A percentile compares a stretch with the other conserved stretches of the same genome.
phyloP scores from a whole-genome alignment of 2,888 invertebrate species.

The Xestia xanthographa region DNA sequence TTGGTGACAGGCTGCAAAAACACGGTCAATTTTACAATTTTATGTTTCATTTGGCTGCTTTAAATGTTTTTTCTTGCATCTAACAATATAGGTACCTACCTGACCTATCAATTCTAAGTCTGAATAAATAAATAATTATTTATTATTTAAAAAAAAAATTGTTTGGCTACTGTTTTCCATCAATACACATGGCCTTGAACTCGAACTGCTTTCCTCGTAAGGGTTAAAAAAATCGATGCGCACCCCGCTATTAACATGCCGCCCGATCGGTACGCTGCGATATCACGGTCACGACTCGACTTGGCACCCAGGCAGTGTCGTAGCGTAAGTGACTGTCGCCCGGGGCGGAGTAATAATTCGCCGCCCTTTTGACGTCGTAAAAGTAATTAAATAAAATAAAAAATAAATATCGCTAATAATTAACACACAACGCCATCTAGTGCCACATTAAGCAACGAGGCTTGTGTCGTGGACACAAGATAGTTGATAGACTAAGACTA shows the following conservation, averaged over 20 bases:
- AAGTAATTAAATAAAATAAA: too few relatives aligned
- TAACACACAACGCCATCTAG: too few relatives aligned
- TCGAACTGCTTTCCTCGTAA: not conserved
- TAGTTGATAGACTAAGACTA: too few relatives aligned
- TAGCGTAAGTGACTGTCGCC: too few relatives aligned
- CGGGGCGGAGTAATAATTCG: too few relatives aligned
- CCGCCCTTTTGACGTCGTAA: too few relatives aligned
- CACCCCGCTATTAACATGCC: not conserved
- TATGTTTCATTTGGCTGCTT: not conserved
- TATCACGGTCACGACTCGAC: not conserved
- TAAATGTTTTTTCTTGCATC: not conserved
- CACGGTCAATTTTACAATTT: not conserved
- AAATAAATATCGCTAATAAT: too few relatives aligned
- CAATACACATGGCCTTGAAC: conserved; percentile 13
- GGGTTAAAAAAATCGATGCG: conserved; percentile 6
- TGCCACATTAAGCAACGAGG: too few relatives aligned
- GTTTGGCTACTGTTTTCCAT: not conserved
- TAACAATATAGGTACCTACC: not conserved
- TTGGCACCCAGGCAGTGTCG: too few relatives aligned
- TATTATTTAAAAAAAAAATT: not conserved
- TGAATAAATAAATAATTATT: too few relatives aligned
- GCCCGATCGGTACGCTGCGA: not conserved
- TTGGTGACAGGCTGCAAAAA: not conserved
- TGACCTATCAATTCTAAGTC: not conserved
- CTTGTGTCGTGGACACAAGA: too few relatives aligned